Percentiles rank a stretch among this genome's conserved stretches.
Evolutionary conservation across 2,113 vertebrate species (phyloP).

Genomic region (Chinchilla lanigera): DNA sequence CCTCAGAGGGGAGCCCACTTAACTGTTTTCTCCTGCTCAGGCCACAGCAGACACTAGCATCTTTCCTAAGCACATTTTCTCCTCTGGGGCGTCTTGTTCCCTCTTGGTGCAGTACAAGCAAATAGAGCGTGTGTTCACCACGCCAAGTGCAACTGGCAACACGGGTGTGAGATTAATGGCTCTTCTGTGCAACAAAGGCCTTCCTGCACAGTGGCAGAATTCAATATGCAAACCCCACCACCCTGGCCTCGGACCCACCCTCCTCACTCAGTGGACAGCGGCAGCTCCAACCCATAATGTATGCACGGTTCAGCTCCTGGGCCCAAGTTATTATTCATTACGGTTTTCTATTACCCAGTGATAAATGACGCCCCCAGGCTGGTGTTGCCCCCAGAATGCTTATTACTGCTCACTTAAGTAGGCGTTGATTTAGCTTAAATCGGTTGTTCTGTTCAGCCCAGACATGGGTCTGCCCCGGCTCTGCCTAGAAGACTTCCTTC

Average conservation of each 20-base stretch:
- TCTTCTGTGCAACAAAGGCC: slow-evolving; percentile 77
- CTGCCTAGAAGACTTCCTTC: slow-evolving; percentile 88
- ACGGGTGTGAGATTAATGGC: slow-evolving; percentile 29
- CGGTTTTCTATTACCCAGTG: slow-evolving; percentile 94
- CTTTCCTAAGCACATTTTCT: slow-evolving; percentile 22
- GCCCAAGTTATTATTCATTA: slow-evolving; percentile 95
- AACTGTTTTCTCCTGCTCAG: slow-evolving; percentile 34
- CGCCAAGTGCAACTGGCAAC: slow-evolving; percentile 55
- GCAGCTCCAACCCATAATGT: slow-evolving; percentile 75
- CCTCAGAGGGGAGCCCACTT: neutral
- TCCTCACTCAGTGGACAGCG: slow-evolving; percentile 66
- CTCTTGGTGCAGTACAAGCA: neutral
- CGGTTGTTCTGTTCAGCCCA: slow-evolving; percentile 94
- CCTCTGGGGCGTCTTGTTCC: slow-evolving; percentile 11
- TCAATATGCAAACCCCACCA: slow-evolving; percentile 67
- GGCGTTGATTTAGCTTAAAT: slow-evolving; percentile 97
- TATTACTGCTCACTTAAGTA: slow-evolving; percentile 95
- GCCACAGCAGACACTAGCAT: neutral
- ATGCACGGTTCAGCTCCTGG: slow-evolving; percentile 80
- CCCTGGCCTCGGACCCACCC: slow-evolving; percentile 67
- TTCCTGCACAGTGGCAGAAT: slow-evolving; percentile 72
- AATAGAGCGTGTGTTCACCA: neutral
- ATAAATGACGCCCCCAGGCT: slow-evolving; percentile 95
- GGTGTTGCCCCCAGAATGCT: slow-evolving; percentile 88
- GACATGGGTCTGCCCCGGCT: slow-evolving; percentile 88